Conservation (phyloP, 2,888 invertebrate species). For the Ophonus ardosiacus region DNA sequence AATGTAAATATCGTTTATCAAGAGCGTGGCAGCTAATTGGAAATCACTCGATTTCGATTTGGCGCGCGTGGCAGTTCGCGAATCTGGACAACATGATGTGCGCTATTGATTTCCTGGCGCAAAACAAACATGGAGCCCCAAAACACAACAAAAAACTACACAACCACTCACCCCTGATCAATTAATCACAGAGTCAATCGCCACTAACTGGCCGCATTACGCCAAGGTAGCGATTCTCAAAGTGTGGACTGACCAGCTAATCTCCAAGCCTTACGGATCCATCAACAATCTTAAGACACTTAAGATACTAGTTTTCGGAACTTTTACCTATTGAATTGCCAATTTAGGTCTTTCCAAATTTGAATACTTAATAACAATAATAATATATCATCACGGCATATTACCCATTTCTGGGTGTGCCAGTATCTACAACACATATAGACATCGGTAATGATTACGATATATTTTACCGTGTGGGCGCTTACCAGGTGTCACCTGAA, state of each 20-base stretch:
- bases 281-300: not conserved
- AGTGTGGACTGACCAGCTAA: not conserved
- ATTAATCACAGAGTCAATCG: conserved; percentile 41
- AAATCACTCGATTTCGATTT: conserved; percentile 44
- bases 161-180: not conserved
- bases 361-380: too few relatives aligned
- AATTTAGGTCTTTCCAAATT: too few relatives aligned
- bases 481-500: too few relatives aligned
- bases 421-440: too few relatives aligned
- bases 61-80: conserved; percentile 11
- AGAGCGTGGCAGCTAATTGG: conserved; percentile 36
- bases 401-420: too few relatives aligned
- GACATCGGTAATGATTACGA: too few relatives aligned
- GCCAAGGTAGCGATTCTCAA: not conserved
- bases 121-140: conserved; percentile 32
- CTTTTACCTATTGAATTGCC: too few relatives aligned
- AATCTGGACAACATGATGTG: conserved; percentile 44
- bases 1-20: conserved; percentile 35
- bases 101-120: conserved; percentile 26
- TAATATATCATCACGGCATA: too few relatives aligned
- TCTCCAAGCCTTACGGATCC: not conserved
- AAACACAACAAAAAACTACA: conserved; percentile 40
- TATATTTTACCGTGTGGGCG: too few relatives aligned
- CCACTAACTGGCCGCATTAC: conserved; percentile 14
- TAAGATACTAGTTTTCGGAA: too few relatives aligned